phyloP scores from a whole-genome alignment of 2,888 invertebrate genomes.

The Prosopocoilus inquinatus region DNA sequence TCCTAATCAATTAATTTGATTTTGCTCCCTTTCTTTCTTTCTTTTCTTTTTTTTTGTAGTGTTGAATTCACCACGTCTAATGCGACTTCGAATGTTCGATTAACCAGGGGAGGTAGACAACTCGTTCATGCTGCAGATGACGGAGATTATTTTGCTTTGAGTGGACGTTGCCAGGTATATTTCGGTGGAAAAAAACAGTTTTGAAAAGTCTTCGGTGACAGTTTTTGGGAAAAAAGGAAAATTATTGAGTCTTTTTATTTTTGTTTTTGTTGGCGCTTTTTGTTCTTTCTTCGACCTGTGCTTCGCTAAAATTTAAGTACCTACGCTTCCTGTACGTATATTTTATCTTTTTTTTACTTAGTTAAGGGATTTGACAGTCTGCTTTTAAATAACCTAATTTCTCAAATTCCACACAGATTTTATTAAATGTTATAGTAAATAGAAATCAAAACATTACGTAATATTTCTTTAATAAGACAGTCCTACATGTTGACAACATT shows the following conservation, averaged over 20 bases:
- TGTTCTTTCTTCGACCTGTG: neutral
- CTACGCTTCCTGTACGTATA: constrained; percentile 11
- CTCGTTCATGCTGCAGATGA: neutral
- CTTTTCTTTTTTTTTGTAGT: too few species aligned
- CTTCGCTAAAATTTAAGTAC: constrained; percentile 17
- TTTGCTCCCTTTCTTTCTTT: neutral
- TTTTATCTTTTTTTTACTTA: neutral
- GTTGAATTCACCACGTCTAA: constrained; percentile 15
- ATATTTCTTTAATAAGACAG: too few species aligned
- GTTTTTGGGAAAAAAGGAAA: constrained; percentile 18
- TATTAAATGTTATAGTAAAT: too few species aligned
- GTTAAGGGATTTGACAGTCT: too few species aligned
- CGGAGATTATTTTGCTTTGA: neutral
- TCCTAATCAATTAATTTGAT: neutral
- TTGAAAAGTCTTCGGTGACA: constrained; percentile 17
- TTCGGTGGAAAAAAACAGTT: constrained; percentile 5
- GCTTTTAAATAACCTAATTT: neutral
- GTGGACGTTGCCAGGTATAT: constrained; percentile 18
- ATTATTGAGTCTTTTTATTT: constrained; percentile 11
- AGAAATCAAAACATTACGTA: too few species aligned
- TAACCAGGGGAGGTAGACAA: neutral
- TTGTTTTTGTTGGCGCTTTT: neutral
- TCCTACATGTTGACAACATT: too few species aligned
- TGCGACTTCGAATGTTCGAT: constrained; percentile 4
- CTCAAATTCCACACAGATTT: too few species aligned